phyloP scores from a whole-genome alignment of 2,888 invertebrate genomes.

The Lucinisca nassula region DNA sequence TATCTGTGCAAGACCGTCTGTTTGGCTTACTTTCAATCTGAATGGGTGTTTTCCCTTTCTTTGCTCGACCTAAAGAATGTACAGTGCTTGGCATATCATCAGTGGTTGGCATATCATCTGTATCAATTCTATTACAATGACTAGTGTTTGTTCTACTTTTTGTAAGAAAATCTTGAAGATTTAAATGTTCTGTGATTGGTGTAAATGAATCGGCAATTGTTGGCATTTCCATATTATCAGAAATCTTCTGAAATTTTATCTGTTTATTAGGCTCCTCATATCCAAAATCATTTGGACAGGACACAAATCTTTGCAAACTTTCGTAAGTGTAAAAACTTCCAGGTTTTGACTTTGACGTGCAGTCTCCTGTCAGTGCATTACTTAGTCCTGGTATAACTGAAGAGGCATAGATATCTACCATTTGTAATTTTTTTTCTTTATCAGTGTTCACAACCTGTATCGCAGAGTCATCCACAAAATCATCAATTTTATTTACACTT shows the following conservation, averaged over 20 bases:
- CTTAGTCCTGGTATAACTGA: background rate
- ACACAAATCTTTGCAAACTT: conserved; percentile 24
- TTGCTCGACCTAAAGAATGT: background rate
- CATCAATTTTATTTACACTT: background rate
- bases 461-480: background rate
- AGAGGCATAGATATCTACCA: background rate
- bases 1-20: background rate
- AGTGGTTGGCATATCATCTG: background rate
- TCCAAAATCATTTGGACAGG: conserved; percentile 30
- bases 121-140: background rate
- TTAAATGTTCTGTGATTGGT: conserved; percentile 21
- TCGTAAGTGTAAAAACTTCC: conserved; percentile 13
- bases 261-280: conserved; percentile 13
- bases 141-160: background rate
- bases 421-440: background rate
- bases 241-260: background rate
- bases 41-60: background rate
- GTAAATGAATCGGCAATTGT: conserved; percentile 47
- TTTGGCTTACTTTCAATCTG: background rate
- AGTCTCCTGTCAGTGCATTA: background rate
- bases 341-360: background rate
- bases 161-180: background rate
- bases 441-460: background rate
- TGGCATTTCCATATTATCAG: conserved; percentile 6
- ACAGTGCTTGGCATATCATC: background rate